These are phyloP conservation scores for Doris montereyensis DNA, from an alignment of 2,888 invertebrate genomes.

Conservation along the genomic window DNA sequence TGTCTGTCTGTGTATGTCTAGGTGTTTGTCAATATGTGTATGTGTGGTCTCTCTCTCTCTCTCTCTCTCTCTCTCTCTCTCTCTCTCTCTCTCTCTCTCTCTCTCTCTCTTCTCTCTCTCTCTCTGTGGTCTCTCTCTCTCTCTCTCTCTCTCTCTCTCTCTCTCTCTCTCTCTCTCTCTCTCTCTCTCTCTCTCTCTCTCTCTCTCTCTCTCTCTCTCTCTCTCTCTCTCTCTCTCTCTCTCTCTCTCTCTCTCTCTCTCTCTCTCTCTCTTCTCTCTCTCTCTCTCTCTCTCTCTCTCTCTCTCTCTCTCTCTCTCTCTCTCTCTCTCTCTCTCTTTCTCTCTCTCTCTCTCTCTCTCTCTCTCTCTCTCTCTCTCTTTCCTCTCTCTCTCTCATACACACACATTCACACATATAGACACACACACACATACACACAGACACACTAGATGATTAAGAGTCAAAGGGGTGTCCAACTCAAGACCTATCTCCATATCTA, in stretches of 20 bases:
- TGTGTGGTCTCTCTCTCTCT: background rate
- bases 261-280: background rate
- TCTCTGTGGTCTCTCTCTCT: background rate
- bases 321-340: background rate
- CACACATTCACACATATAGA: no score
- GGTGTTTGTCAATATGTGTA: background rate
- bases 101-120: background rate
- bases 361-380: background rate
- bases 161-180: background rate
- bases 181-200: background rate
- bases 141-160: background rate
- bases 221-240: background rate
- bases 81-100: background rate
- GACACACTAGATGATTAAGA: no score
- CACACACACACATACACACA: no score
- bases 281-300: no score
- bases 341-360: background rate
- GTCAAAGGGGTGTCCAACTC: no score
- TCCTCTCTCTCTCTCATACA: no score
- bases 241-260: constrained; percentile 1
- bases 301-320: no score
- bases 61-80: background rate
- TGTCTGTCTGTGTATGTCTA: background rate
- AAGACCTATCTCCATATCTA: no score
- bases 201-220: background rate